Evolutionary conservation across 2,113 vertebrate genomes (phyloP).

Genomic region (Pygoscelis adeliae): DNA sequence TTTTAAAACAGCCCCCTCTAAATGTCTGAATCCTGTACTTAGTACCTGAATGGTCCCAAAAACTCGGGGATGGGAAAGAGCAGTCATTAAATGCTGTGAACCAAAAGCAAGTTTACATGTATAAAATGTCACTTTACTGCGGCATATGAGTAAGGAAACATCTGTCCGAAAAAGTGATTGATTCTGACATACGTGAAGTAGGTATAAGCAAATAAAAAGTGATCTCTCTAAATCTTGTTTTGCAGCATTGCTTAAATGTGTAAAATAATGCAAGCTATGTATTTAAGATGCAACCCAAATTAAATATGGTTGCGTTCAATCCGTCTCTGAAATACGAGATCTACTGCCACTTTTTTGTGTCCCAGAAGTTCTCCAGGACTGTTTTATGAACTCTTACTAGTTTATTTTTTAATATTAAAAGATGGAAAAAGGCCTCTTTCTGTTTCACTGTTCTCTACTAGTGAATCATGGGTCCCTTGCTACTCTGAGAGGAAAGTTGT

Average conservation of each 20-base stretch:
- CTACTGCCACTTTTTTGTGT: neutral
- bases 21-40: neutral
- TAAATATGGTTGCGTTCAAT: slow-evolving; percentile 7
- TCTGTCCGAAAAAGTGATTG: neutral
- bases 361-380: neutral
- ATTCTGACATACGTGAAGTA: slow-evolving; percentile 21
- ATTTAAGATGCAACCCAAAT: neutral
- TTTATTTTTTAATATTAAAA: slow-evolving; percentile 66
- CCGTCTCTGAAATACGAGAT: neutral
- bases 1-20: neutral
- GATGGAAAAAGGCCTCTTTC: slow-evolving; percentile 58
- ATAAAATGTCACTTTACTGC: neutral
- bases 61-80: neutral
- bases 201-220: slow-evolving; percentile 31
- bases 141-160: neutral
- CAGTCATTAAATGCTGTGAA: neutral
- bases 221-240: slow-evolving; percentile 14
- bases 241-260: neutral
- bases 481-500: slow-evolving; percentile 67
- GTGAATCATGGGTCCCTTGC: slow-evolving; percentile 62
- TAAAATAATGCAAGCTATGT: neutral
- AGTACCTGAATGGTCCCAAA: neutral
- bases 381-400: slow-evolving; percentile 33
- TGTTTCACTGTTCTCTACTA: slow-evolving; percentile 38
- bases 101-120: neutral